These are phyloP conservation scores for Metallyticus violacea DNA, from an alignment of 2,888 invertebrate species.

Conservation along the genomic window DNA sequence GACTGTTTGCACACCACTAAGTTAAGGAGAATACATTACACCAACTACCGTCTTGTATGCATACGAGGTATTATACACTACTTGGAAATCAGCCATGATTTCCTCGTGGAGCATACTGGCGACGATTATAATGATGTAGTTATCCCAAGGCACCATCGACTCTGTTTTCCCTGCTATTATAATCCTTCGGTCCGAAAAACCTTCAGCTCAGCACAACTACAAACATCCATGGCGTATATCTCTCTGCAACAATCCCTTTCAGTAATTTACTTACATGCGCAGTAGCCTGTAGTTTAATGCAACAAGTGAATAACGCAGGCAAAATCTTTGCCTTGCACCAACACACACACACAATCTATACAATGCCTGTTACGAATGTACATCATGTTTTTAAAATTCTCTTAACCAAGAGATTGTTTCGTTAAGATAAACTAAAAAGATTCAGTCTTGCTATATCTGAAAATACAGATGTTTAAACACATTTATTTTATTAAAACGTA, in stretches of 20 bases:
- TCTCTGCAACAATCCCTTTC: not conserved
- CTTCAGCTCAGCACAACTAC: not conserved
- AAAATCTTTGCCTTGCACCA: no score
- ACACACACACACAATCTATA: no score
- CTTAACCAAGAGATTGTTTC: no score
- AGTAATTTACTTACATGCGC: not conserved
- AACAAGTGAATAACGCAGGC: not conserved
- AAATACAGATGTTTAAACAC: no score
- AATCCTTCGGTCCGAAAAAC: not conserved
- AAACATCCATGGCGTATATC: not conserved
- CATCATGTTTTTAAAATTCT: no score
- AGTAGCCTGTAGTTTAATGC: not conserved
- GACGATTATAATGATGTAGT: not conserved
- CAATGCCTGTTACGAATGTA: no score
- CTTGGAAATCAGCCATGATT: not conserved
- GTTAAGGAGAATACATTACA: conserved; percentile 34
- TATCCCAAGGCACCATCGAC: not conserved
- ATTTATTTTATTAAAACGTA: no score
- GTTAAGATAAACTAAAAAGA: no score
- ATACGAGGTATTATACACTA: not conserved
- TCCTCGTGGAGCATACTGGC: not conserved
- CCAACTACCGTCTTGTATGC: not conserved
- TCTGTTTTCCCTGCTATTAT: not conserved
- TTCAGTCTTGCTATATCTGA: no score
- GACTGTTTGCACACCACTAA: conserved; percentile 35